Base-by-base conservation (phyloP, 2,888 invertebrate genomes). In the Orthosia cruda region DNA sequence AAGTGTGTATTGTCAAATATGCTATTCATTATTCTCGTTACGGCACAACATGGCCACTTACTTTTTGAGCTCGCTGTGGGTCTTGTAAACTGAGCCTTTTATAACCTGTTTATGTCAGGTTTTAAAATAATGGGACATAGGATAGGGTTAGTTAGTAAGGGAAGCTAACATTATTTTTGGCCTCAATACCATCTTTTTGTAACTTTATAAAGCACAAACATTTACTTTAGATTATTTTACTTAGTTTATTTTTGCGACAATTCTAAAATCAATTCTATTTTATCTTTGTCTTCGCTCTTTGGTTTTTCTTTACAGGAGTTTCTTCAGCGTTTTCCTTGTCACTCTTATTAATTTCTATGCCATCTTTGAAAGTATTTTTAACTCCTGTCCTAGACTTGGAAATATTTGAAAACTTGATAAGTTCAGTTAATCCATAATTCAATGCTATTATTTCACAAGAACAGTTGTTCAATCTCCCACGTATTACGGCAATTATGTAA, bases 11-110 rank as follows among this genome's bases (percentile, higher is more conserved):
- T 87, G 75, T 78, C 82, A 73, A 84, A 81, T 84, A 78, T 74
- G 71, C 75, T 83, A 86, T 83, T 84, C 77, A 84, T 81, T 84
- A 87, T 77, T 73, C 73, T 73, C 62, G 77, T 75, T 77, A 81
- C 61, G 72, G 70, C 66, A 59, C 66, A 75, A 80, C 73, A 86
- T 69, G 70, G 69, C 62, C 86, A 82, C 78, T 83, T 74, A 66
- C 69, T 66, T 74, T 83, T 82, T 71, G 55, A 77, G 85, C 40
- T 58, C 58, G 20, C 54, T 62, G 52, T 55, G 62, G 67, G 52
- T 66, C 52, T 68, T 66, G 71, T 81, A 75, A 85, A 81, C 65
- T 59, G 65, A 82, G 45, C 58, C n/a, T 59, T 77, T 83, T 59
- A 77, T 71, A 71, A 83, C 66, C 47, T 55, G 55, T 62, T 83